phyloP scores from a whole-genome alignment of 2,888 invertebrate species.

The Octonoba sinensis region DNA sequence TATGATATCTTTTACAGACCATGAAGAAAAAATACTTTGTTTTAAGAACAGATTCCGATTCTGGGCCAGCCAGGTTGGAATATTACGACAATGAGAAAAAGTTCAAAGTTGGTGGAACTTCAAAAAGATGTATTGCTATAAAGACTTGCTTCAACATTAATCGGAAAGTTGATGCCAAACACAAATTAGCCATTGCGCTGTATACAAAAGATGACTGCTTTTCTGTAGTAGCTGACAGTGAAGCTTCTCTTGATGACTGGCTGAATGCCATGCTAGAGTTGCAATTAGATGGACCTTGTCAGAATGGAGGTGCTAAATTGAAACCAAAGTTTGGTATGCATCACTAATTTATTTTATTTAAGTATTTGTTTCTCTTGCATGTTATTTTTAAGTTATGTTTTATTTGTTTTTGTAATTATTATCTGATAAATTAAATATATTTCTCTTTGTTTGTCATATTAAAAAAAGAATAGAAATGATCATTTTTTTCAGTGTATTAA shows the following conservation, averaged over 20 bases:
- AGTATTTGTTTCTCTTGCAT: background rate
- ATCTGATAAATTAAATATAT: too few species aligned
- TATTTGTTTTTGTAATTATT: background rate
- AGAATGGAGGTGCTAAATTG: constrained; percentile 52
- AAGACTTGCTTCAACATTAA: constrained; percentile 93
- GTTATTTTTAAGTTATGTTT: background rate
- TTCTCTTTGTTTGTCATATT: too few species aligned
- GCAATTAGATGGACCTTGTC: constrained; percentile 76
- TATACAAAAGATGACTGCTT: constrained; percentile 93
- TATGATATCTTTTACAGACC: constrained; percentile 74
- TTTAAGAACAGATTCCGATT: constrained; percentile 81
- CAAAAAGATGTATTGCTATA: constrained; percentile 84
- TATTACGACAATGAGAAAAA: constrained; percentile 95
- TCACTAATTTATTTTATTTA: background rate
- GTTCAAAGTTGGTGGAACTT: constrained; percentile 78
- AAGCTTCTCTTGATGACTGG: constrained; percentile 87
- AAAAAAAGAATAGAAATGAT: too few species aligned
- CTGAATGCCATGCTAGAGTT: constrained; percentile 81
- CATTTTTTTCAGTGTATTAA: too few species aligned
- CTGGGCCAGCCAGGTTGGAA: constrained; percentile 83
- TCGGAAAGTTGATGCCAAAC: constrained; percentile 84
- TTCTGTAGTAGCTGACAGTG: constrained; percentile 85
- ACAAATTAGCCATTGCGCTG: constrained; percentile 87
- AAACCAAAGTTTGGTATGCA: constrained; percentile 62
- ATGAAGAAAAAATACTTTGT: constrained; percentile 95